Percentiles rank a stretch among this genome's conserved stretches.
Evolutionary conservation across 2,113 vertebrate genomes (phyloP).

Genomic region (Poeciliopsis retropinna): DNA sequence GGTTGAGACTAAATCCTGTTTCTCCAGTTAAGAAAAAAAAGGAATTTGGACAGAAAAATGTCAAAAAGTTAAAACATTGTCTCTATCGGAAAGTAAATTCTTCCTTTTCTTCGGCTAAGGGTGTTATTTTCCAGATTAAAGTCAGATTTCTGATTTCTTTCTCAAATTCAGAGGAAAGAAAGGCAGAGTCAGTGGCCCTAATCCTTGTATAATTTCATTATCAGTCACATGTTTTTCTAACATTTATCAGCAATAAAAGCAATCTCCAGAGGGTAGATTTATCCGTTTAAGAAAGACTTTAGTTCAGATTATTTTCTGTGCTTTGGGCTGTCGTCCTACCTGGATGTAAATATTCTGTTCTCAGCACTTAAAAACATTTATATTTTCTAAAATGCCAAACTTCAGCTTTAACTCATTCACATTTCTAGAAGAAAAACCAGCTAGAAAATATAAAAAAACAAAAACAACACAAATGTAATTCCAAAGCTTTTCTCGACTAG

Average conservation of each 20-base stretch:
- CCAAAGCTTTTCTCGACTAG: conserved; percentile 44
- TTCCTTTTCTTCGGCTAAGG: too few species aligned
- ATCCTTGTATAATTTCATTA: too few species aligned
- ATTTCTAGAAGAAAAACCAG: conserved; percentile 25
- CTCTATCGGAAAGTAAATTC: too few species aligned
- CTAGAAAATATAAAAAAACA: conserved; percentile 6
- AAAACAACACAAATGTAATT: conserved; percentile 9
- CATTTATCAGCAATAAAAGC: not conserved
- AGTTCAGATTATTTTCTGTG: not conserved
- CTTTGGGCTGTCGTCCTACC: not conserved
- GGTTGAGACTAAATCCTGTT: too few species aligned
- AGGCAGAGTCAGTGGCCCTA: too few species aligned
- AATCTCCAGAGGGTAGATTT: not conserved
- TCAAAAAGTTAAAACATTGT: too few species aligned
- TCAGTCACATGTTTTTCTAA: not conserved
- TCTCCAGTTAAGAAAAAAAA: too few species aligned
- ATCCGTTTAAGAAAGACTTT: not conserved
- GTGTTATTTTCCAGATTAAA: too few species aligned
- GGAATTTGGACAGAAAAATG: too few species aligned
- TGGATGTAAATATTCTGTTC: not conserved
- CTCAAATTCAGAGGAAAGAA: too few species aligned
- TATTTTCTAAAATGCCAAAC: conserved; percentile 20
- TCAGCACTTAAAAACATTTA: not conserved
- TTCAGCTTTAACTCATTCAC: conserved; percentile 41
- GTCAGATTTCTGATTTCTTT: too few species aligned